Evolutionary conservation across 2,113 vertebrate genomes (phyloP).

Genomic region (Empidonax alnorum): DNA sequence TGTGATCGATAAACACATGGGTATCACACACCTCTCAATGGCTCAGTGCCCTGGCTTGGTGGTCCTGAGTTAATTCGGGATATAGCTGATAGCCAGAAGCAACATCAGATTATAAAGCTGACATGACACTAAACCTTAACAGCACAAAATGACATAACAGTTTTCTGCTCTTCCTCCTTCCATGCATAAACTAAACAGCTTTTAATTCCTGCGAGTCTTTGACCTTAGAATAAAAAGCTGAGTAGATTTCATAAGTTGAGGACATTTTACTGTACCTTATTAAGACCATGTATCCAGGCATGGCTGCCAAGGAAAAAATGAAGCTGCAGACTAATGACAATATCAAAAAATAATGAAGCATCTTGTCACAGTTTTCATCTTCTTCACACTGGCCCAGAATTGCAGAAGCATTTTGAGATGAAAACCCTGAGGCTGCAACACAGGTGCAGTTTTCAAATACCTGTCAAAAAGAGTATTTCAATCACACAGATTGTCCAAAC

Average conservation of each 20-base stretch:
- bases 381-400: slow-evolving; percentile 76
- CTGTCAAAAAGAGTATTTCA: slow-evolving; percentile 57
- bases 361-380: slow-evolving; percentile 65
- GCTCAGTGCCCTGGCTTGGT: neutral
- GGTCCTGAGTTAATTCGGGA: neutral
- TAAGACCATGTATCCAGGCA: slow-evolving; percentile 83
- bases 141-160: neutral
- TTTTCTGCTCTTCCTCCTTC: neutral
- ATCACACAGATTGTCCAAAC: neutral
- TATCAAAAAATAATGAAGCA: slow-evolving; percentile 78
- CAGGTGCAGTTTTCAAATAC: slow-evolving; percentile 81
- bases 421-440: slow-evolving; percentile 46
- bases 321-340: slow-evolving; percentile 72
- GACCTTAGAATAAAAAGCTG: neutral
- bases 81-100: neutral
- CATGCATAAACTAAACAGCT: neutral
- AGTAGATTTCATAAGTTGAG: neutral
- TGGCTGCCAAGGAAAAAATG: slow-evolving; percentile 77
- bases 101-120: neutral
- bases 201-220: neutral
- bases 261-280: slow-evolving; percentile 75
- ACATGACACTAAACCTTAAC: neutral
- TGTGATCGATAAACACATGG: neutral
- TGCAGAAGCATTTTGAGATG: slow-evolving; percentile 70
- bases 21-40: neutral